Evolutionary conservation across 2,113 vertebrate genomes (phyloP).

Genomic region (Onychorhynchus coronatus): DNA sequence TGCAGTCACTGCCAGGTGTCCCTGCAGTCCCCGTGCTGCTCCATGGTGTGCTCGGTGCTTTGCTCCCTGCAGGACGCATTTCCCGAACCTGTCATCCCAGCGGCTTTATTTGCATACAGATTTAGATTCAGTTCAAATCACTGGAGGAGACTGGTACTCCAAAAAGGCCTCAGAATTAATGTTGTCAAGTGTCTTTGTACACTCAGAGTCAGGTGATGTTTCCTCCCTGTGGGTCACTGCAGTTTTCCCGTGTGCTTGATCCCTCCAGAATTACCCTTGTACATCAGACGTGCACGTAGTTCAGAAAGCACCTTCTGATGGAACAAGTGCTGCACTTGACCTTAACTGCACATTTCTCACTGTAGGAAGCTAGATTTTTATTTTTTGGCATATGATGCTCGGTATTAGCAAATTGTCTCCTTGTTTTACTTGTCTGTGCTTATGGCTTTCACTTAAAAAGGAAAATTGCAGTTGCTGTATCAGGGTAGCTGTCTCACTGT

Average conservation of each 20-base stretch:
- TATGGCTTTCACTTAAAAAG: not conserved
- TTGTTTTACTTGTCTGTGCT: not conserved
- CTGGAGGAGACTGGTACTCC: not conserved
- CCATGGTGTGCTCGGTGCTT: not conserved
- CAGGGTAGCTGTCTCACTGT: not conserved
- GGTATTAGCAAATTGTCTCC: not conserved
- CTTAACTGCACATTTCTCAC: not conserved
- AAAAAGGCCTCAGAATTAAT: not conserved
- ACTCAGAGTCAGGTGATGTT: not conserved
- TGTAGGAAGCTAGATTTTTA: not conserved
- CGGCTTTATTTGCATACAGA: not conserved
- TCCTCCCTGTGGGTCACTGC: not conserved
- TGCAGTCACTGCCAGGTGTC: not conserved
- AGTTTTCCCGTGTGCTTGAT: not conserved
- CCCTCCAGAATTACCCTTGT: not conserved
- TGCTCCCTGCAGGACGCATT: not conserved
- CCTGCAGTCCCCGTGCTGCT: fast-evolving
- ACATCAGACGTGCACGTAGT: not conserved
- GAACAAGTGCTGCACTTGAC: not conserved
- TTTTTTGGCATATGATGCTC: not conserved
- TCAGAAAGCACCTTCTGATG: not conserved
- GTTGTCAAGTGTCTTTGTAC: not conserved
- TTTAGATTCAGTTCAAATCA: not conserved
- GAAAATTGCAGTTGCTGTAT: not conserved
- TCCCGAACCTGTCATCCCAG: not conserved